Evolutionary conservation across 1,140 invertebrate species (phyloP).

Genomic region (Zaprionus davidi): DNA sequence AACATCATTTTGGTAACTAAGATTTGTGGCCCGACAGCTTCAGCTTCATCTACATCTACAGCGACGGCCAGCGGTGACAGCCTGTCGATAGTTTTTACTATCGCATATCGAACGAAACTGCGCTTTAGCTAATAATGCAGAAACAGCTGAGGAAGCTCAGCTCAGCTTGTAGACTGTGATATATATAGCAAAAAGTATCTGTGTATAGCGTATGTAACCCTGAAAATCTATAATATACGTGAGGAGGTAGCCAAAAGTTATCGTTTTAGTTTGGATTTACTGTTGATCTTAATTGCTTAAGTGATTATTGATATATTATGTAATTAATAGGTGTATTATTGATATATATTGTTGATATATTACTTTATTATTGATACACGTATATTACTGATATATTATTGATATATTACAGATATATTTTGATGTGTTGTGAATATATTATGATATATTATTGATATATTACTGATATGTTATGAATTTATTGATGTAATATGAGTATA

Average conservation of each 20-base stretch:
- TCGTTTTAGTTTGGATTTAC: too few relatives aligned
- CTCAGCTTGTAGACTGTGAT: neutral
- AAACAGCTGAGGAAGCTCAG: neutral
- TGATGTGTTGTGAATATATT: too few relatives aligned
- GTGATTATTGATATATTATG: neutral
- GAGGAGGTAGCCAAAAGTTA: too few relatives aligned
- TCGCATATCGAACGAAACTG: neutral
- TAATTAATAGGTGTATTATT: neutral
- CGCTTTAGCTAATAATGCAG: neutral
- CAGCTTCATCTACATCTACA: neutral
- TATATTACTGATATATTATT: too few relatives aligned
- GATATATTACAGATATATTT: neutral
- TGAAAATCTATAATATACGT: too few relatives aligned
- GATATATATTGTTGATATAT: neutral
- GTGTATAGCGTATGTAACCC: neutral
- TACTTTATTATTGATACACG: neutral
- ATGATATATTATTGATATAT: neutral
- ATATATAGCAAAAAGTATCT: neutral
- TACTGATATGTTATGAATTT: neutral
- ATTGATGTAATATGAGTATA: too few relatives aligned
- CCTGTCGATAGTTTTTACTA: constrained; percentile 11
- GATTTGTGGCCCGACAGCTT: constrained; percentile 3
- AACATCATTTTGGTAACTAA: constrained; percentile 21
- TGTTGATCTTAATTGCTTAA: too few relatives aligned
- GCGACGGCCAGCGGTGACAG: neutral